Percentiles rank a stretch among this genome's conserved stretches.
phyloP scores from a whole-genome alignment of 2,888 invertebrate genomes.

The Calameuta pallipes region DNA sequence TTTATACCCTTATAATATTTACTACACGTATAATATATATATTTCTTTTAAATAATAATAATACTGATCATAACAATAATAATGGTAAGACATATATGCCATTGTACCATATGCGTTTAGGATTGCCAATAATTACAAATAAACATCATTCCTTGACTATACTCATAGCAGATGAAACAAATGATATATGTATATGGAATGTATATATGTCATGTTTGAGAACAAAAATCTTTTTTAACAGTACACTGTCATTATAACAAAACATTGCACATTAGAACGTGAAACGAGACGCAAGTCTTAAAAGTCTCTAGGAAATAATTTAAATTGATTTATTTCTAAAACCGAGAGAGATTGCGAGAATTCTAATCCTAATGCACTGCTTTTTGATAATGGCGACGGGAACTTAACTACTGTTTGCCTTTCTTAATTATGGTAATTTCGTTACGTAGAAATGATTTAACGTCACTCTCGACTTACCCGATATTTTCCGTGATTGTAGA shows the following conservation, averaged over 20 bases:
- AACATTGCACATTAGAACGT: neutral
- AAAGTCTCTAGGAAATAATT: neutral
- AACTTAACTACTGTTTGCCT: neutral
- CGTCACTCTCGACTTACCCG: neutral
- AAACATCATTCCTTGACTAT: conserved; percentile 8
- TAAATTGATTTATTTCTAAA: neutral
- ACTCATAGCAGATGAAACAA: neutral
- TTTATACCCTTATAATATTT: conserved; percentile 2
- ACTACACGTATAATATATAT: conserved; percentile 12
- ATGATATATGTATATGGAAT: neutral
- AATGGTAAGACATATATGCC: conserved; percentile 11
- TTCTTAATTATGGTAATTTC: neutral
- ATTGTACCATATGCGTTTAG: conserved; percentile 31
- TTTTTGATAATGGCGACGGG: neutral
- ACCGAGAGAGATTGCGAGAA: neutral
- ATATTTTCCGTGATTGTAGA: neutral
- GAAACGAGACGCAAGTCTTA: neutral
- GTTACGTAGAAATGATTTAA: neutral
- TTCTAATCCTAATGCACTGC: neutral
- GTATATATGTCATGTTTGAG: neutral
- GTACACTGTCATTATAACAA: neutral
- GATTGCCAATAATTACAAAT: conserved; percentile 19
- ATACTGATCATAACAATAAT: neutral
- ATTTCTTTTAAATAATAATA: neutral
- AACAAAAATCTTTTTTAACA: neutral